Evolutionary conservation across 2,797 vertebrate genomes (phyloP).

Genomic region (Microcaecilia unicolor): DNA sequence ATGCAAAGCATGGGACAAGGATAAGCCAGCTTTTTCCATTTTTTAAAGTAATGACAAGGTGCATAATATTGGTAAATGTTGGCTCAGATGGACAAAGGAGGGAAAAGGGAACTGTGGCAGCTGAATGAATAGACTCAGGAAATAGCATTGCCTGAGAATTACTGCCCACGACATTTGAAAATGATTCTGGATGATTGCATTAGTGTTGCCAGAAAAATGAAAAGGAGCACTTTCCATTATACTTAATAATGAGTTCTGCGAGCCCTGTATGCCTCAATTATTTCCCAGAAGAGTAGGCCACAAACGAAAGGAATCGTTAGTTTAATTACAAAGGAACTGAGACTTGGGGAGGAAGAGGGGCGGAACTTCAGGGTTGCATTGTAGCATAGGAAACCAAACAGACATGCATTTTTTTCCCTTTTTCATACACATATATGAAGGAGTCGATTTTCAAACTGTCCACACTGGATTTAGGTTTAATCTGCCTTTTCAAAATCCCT

Average conservation of each 20-base stretch:
- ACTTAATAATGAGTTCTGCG: too few species aligned
- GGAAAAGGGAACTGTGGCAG: constrained; percentile 6
- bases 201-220: constrained; percentile 37
- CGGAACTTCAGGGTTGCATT: too few species aligned
- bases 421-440: too few species aligned
- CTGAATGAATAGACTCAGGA: constrained; percentile 16
- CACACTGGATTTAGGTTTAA: too few species aligned
- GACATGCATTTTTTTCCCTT: too few species aligned
- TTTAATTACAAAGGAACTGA: constrained; percentile 21
- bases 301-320: constrained; percentile 22
- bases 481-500: too few species aligned
- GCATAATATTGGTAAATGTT: constrained; percentile 13
- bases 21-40: constrained; percentile 6
- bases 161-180: constrained; percentile 26
- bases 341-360: neutral
- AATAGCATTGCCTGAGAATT: constrained; percentile 24
- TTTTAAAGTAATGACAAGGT: constrained; percentile 19
- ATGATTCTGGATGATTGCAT: constrained; percentile 37
- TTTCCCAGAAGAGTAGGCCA: constrained; percentile 28
- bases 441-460: too few species aligned
- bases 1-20: neutral
- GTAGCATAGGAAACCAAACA: neutral
- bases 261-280: too few species aligned
- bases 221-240: constrained; percentile 39
- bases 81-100: constrained; percentile 11